Evolutionary conservation across 2,113 vertebrate species (phyloP).

Genomic region (Ptychochromis oligacanthus): DNA sequence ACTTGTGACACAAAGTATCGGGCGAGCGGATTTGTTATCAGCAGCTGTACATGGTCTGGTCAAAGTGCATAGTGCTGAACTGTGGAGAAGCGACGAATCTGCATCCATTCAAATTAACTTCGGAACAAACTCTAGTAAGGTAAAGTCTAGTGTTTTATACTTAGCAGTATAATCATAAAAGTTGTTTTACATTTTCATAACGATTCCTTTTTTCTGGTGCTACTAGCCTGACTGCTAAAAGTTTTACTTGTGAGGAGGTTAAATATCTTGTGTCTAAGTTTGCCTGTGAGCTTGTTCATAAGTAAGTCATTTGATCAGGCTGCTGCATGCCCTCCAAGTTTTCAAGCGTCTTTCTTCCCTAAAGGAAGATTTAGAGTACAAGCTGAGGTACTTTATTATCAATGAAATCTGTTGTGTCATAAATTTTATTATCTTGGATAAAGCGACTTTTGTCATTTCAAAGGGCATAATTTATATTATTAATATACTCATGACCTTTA

Average conservation of each 20-base stretch:
- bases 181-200: background rate
- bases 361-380: slow-evolving; percentile 15
- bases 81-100: background rate
- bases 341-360: slow-evolving; percentile 8
- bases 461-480: background rate
- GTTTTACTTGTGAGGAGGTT: slow-evolving; percentile 15
- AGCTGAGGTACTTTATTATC: slow-evolving; percentile 21
- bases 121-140: slow-evolving; percentile 50
- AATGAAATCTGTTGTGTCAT: slow-evolving; percentile 12
- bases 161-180: background rate
- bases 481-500: background rate
- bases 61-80: slow-evolving; percentile 72
- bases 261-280: background rate
- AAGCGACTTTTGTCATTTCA: background rate
- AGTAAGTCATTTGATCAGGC: slow-evolving; percentile 33
- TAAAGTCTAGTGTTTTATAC: slow-evolving; percentile 39
- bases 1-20: slow-evolving; percentile 57
- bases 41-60: slow-evolving; percentile 55
- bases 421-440: slow-evolving; percentile 1
- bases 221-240: background rate
- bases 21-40: slow-evolving; percentile 78
- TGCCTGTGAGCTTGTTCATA: slow-evolving; percentile 20
- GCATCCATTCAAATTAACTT: slow-evolving; percentile 33
- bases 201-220: background rate
- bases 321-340: slow-evolving; percentile 5